Evolutionary conservation across 2,113 vertebrate species (phyloP).

Genomic region (Microtus ochrogaster): DNA sequence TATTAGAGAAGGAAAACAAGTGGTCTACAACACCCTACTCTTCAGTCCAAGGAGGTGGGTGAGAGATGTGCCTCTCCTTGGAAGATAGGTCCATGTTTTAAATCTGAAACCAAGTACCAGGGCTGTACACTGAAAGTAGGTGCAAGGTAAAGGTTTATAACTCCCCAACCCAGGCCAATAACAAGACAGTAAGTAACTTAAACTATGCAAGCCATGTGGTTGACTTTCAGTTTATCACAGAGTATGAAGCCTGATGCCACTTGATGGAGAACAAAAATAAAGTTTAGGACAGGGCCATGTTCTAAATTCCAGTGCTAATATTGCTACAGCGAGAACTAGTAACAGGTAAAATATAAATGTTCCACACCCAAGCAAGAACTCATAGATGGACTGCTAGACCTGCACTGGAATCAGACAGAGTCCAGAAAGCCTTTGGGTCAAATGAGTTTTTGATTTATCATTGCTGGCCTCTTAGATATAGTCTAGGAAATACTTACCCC

Average conservation of each 20-base stretch:
- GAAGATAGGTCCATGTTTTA: neutral
- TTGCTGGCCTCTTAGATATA: neutral
- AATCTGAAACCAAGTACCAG: neutral
- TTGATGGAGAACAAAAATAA: neutral
- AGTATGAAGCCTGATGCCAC: too few relatives aligned
- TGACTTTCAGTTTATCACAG: too few relatives aligned
- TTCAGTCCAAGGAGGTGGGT: accelerated
- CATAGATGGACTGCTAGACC: neutral
- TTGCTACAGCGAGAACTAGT: neutral
- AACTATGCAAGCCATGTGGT: too few relatives aligned
- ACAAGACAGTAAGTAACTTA: neutral
- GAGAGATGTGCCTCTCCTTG: neutral
- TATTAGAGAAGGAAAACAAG: neutral
- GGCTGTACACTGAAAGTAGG: neutral
- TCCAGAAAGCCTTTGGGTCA: too few relatives aligned
- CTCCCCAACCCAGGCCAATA: neutral
- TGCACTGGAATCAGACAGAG: neutral
- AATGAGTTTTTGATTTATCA: neutral
- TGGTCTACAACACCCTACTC: accelerated
- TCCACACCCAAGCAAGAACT: neutral
- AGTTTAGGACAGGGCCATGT: neutral
- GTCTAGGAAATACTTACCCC: neutral
- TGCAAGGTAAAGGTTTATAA: neutral
- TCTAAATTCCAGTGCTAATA: neutral
- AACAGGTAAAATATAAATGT: neutral